Evolutionary conservation across 2,113 vertebrate genomes (phyloP).

Genomic region (Trinectes maculatus): DNA sequence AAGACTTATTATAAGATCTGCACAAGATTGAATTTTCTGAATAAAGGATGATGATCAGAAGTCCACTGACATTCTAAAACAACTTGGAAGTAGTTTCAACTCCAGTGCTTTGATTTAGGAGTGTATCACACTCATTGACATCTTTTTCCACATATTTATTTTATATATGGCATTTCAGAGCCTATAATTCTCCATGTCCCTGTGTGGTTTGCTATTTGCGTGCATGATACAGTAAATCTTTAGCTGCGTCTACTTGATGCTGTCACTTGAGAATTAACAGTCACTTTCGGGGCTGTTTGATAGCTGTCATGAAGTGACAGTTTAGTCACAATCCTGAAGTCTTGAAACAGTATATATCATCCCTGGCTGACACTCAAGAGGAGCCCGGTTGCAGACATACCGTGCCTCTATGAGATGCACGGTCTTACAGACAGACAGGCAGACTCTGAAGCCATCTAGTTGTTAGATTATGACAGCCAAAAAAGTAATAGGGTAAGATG

Average conservation of each 20-base stretch:
- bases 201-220: neutral
- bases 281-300: constrained; percentile 43
- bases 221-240: constrained; percentile 22
- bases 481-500: constrained; percentile 18
- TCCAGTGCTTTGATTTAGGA: neutral
- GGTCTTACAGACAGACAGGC: constrained; percentile 40
- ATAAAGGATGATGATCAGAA: constrained; percentile 8
- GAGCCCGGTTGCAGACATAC: constrained; percentile 38
- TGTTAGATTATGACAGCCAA: constrained; percentile 19
- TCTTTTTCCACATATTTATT: neutral
- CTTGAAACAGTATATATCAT: constrained; percentile 50
- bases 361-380: constrained; percentile 54
- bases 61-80: constrained; percentile 24
- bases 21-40: neutral
- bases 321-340: constrained; percentile 41
- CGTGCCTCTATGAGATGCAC: too few species aligned
- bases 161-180: neutral
- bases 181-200: neutral
- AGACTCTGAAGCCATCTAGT: constrained; percentile 15
- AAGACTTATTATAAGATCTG: neutral
- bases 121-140: neutral
- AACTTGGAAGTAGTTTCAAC: constrained; percentile 7
- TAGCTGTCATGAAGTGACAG: constrained; percentile 53
- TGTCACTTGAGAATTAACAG: constrained; percentile 25
- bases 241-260: constrained; percentile 8